Conservation (phyloP, 2,113 vertebrate species). For the Erythrolamprus reginae region DNA sequence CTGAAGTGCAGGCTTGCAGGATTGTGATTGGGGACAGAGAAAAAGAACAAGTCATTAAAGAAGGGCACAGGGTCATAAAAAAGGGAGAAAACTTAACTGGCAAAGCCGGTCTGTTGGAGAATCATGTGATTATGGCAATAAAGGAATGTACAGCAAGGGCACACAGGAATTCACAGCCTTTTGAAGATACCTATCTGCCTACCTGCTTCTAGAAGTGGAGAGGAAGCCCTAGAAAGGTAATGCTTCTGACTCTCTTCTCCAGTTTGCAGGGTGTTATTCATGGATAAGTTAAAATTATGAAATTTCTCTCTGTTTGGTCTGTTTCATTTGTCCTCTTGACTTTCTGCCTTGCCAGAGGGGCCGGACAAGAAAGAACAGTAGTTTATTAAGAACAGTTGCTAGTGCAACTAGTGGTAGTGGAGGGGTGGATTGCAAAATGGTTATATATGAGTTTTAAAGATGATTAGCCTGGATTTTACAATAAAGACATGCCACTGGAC, state of each 20-base stretch:
- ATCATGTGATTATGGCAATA: not conserved
- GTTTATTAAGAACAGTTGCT: accelerated
- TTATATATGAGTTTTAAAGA: not conserved
- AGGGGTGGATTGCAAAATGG: not conserved
- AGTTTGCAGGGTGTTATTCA: not conserved
- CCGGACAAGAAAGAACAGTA: accelerated
- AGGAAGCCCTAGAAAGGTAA: not conserved
- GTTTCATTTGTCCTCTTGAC: not conserved
- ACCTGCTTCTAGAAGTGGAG: not conserved
- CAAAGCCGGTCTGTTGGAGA: not conserved
- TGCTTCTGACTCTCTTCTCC: not conserved
- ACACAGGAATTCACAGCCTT: not conserved
- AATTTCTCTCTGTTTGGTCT: not conserved
- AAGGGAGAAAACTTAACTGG: not conserved
- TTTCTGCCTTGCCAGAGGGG: accelerated
- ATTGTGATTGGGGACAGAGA: slow-evolving; percentile 19
- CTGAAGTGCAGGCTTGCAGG: slow-evolving; percentile 24
- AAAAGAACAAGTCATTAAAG: not conserved
- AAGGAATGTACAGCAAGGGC: not conserved
- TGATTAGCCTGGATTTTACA: not conserved
- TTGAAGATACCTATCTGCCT: not conserved
- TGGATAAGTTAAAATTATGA: not conserved
- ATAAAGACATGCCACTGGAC: not conserved
- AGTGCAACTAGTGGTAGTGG: too few relatives aligned
- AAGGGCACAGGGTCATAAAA: not conserved